phyloP scores from a whole-genome alignment of 2,113 vertebrate species.

The Sus scrofa region T2T-Sscrofa CM000814.6:105592501-105593000 shows the following conservation, averaged over 20 bases:
- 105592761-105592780: constrained; percentile 31
- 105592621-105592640: background rate
- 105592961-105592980: background rate
- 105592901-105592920: constrained; percentile 7
- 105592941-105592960: background rate
- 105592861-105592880: background rate
- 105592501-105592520: background rate
- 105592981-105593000: background rate
- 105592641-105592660: constrained; percentile 44
- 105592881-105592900: background rate
- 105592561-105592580: background rate
- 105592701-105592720: background rate
- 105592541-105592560: constrained; percentile 9
- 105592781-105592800: constrained; percentile 21
- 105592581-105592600: constrained; percentile 3
- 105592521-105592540: background rate
- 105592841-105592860: constrained; percentile 7
- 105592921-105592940: background rate
- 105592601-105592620: background rate
- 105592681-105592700: background rate
- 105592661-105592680: background rate
- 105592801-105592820: background rate
- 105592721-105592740: constrained; percentile 50
- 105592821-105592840: background rate
- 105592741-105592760: background rate